Percentiles rank a stretch among this genome's conserved stretches.
Evolutionary conservation across 2,113 vertebrate species (phyloP).

Genomic region (Rhinichthys klamathensis): DNA sequence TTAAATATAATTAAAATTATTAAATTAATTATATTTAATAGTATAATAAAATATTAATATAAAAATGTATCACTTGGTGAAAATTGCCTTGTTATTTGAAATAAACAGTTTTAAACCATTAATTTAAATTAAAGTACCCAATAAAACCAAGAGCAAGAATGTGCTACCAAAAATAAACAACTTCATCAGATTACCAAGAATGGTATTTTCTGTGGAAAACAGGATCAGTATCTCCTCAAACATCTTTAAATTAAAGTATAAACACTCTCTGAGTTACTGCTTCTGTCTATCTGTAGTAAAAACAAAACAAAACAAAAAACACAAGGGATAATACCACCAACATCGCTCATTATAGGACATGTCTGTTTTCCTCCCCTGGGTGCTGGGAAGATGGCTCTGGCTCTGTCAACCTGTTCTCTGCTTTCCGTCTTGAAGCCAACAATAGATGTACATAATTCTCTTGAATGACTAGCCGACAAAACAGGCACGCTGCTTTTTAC

Average conservation of each 20-base stretch:
- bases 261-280: not conserved
- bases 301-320: not conserved
- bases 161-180: not conserved
- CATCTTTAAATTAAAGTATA: not conserved
- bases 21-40: not conserved
- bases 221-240: not conserved
- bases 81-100: too few relatives aligned
- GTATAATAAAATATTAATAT: not conserved
- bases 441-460: slow-evolving; percentile 30
- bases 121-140: not conserved
- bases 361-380: not conserved
- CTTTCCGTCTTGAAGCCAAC: not conserved
- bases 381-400: not conserved
- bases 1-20: too few relatives aligned
- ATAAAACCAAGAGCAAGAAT: not conserved
- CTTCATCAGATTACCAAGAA: not conserved
- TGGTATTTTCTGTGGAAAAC: not conserved
- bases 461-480: not conserved
- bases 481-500: not conserved
- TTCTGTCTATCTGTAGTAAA: not conserved
- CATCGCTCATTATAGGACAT: not conserved
- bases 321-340: not conserved
- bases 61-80: too few relatives aligned
- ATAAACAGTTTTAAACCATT: not conserved
- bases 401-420: not conserved